Percentiles rank a stretch among this genome's conserved stretches.
phyloP scores from a whole-genome alignment of 1,140 invertebrate genomes.

The Argopecten irradians region DNA sequence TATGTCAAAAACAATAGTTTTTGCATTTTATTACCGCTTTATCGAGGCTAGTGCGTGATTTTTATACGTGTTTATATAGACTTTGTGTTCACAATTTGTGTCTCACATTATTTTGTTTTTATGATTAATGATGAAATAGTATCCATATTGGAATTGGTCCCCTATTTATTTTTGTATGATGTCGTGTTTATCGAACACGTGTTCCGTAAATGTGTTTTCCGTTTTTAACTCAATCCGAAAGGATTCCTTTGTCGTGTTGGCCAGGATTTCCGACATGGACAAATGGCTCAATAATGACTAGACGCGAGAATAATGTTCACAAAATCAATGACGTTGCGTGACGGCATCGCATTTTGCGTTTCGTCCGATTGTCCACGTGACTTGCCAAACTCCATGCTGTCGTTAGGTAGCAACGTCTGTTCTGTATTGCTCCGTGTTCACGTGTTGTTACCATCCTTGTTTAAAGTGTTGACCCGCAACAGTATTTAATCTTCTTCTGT shows the following conservation, averaged over 20 bases:
- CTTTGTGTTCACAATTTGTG: too few species aligned
- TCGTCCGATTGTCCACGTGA: neutral
- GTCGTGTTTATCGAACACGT: neutral
- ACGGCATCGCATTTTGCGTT: conserved; percentile 7
- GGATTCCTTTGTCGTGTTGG: conserved; percentile 14
- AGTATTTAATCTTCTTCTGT: neutral
- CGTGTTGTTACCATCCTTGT: neutral
- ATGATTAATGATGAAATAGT: too few species aligned
- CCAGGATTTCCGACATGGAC: conserved; percentile 5
- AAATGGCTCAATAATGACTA: conserved; percentile 22
- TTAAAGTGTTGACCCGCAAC: neutral
- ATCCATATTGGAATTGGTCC: too few species aligned
- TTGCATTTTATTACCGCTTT: too few species aligned
- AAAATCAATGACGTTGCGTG: neutral
- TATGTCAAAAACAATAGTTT: too few species aligned
- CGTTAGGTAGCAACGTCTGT: neutral
- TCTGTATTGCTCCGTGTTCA: neutral
- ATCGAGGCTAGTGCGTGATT: too few species aligned
- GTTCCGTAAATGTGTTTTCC: neutral
- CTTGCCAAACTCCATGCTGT: neutral
- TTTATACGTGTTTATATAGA: too few species aligned
- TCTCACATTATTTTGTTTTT: too few species aligned
- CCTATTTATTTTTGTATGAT: too few species aligned
- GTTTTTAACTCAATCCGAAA: neutral
- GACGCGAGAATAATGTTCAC: conserved; percentile 7